Conservation (phyloP, 1,140 invertebrate species). For the Glossosoma conforme region DNA sequence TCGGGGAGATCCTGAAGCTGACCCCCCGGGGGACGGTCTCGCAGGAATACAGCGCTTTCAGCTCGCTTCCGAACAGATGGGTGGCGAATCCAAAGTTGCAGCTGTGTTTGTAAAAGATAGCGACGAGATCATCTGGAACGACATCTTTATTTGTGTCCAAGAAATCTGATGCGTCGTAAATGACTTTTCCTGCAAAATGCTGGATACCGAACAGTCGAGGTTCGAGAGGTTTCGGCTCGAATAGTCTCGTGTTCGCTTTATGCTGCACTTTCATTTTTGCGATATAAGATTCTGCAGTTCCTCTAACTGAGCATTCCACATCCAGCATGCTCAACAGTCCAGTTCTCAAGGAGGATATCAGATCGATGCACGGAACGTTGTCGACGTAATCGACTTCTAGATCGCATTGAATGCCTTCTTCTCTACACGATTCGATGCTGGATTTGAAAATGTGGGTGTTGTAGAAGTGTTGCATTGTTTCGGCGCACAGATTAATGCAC, state of each 20-base stretch:
- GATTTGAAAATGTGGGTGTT: constrained; percentile 96
- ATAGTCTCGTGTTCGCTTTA: constrained; percentile 54
- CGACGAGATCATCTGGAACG: constrained; percentile 85
- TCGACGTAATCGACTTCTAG: constrained; percentile 92
- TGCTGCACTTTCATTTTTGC: constrained; percentile 83
- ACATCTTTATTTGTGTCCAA: constrained; percentile 89
- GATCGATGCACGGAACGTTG: constrained; percentile 92
- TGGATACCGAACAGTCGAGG: constrained; percentile 83
- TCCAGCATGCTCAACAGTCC: constrained; percentile 88
- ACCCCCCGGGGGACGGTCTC: constrained; percentile 78
- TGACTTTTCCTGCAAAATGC: constrained; percentile 85
- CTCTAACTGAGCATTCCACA: constrained; percentile 84
- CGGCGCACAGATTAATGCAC: constrained; percentile 91
- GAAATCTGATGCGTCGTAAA: constrained; percentile 87
- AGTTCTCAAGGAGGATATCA: constrained; percentile 87
- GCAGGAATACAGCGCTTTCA: constrained; percentile 79
- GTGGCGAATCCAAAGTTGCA: constrained; percentile 95
- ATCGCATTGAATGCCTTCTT: constrained; percentile 89
- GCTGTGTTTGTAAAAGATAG: constrained; percentile 87
- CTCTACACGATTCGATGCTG: constrained; percentile 86
- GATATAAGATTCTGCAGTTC: constrained; percentile 83
- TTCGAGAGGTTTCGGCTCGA: constrained; percentile 70
- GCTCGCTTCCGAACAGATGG: constrained; percentile 87
- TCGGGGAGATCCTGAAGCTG: constrained; percentile 87
- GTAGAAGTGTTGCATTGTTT: constrained; percentile 97